Evolutionary conservation across 1,140 invertebrate genomes (phyloP).

Genomic region (Nasonia giraulti): DNA sequence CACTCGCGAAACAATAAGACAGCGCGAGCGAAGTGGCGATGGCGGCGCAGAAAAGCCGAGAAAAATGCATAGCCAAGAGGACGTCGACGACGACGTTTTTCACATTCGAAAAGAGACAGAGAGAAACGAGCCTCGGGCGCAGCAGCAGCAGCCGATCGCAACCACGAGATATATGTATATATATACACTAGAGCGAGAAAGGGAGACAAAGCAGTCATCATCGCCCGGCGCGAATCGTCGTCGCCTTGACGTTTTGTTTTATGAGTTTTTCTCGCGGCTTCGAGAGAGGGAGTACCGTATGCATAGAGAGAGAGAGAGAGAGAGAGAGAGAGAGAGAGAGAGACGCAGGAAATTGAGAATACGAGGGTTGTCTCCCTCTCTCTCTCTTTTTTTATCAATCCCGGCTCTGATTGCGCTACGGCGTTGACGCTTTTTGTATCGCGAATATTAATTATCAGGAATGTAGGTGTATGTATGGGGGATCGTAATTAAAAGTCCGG

Average conservation of each 20-base stretch:
- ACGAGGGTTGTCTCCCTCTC: not conserved
- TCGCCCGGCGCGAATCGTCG: conserved; percentile 3
- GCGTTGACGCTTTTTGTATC: not conserved
- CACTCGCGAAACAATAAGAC: not conserved
- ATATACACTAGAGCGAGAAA: not conserved
- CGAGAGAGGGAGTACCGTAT: not conserved
- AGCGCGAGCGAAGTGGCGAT: not conserved
- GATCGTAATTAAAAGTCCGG: not conserved
- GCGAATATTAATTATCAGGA: not conserved
- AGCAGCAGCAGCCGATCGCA: not conserved
- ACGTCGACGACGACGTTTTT: conserved; percentile 6
- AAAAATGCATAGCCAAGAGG: not conserved
- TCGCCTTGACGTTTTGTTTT: conserved; percentile 37
- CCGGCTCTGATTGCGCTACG: not conserved
- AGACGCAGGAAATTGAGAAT: conserved; percentile 9
- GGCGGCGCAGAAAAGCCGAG: not conserved
- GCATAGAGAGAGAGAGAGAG: not conserved
- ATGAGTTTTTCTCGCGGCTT: conserved; percentile 10
- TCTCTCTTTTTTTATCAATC: not conserved
- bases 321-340: too few relatives aligned
- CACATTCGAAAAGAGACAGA: not conserved
- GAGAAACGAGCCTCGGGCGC: conserved; percentile 3
- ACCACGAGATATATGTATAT: not conserved
- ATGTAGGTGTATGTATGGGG: not conserved
- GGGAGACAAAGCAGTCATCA: conserved; percentile 15